Evolutionary conservation across 2,797 vertebrate species (phyloP), one percentile per base, ranked within the genome.

Genomic region (Muraenolepis orangiensis): DNA sequence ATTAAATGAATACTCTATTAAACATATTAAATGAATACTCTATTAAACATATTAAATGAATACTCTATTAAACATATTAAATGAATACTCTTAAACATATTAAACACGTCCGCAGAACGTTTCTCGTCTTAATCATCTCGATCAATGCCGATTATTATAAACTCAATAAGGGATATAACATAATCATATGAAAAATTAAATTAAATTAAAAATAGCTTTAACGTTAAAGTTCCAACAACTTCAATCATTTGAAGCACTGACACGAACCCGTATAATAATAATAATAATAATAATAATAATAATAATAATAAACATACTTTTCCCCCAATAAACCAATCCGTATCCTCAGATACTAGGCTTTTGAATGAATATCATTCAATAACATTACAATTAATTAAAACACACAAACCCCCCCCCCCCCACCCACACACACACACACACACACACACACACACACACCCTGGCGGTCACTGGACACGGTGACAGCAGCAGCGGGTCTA

Each of bases 401-500:
- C n/a, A n/a, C n/a, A n/a, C n/a, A n/a, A n/a, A n/a, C n/a, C n/a
- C n/a, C n/a, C n/a, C n/a, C n/a, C n/a, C n/a, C n/a, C n/a, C n/a
- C n/a, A n/a, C n/a, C n/a, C n/a, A n/a, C n/a, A n/a, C n/a, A n/a
- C 13, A 51, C 42, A 20, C 42, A 51, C 42, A 51, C n/a, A 51
- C 42, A 18, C 42, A 16, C 42, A 51, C 1, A 20, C 16, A 16
- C 20, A 20, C 42, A 51, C 42, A 1, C 42, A 3, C 42, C 16
- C 12, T 51, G 42, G 42, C 42, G 12, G 42, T 51, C 42, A 51
- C 20, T 51, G 42, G 42, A 51, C 42, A 51, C 42, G n/a, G n/a
- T 51, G 42, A 51, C 70, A 73, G 66, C 38, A 18, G 40, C 14
- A 16, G 2, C 42, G 46, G 87, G 86, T 74, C 93, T 94, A 94